Conservation (phyloP, 2,888 invertebrate species). For the Candidula unifasciata region DNA sequence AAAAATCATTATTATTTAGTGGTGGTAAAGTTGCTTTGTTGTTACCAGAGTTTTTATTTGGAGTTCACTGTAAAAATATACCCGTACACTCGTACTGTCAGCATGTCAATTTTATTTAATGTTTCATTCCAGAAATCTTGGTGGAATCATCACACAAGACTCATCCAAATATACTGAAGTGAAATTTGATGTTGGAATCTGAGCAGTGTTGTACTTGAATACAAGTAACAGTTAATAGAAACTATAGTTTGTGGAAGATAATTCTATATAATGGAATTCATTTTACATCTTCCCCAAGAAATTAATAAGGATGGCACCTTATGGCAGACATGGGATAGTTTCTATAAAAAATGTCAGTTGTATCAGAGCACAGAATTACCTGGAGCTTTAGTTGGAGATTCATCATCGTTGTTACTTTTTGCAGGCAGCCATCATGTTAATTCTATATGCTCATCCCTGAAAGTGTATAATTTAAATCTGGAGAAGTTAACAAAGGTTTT, state of each 20-base stretch:
- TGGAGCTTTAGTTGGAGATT: background rate
- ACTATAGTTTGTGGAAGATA: conserved; percentile 21
- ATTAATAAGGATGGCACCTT: conserved; percentile 26
- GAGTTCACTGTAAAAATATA: too few species aligned
- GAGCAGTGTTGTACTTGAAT: background rate
- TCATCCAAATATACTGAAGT: background rate
- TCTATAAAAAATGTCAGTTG: conserved; percentile 10
- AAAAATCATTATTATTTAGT: too few species aligned
- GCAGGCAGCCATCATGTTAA: conserved; percentile 30
- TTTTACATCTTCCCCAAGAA: conserved; percentile 8
- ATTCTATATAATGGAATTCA: conserved; percentile 35
- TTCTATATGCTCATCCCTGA: conserved; percentile 19
- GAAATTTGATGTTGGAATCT: conserved; percentile 23
- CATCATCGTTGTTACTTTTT: conserved; percentile 39
- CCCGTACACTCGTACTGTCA: background rate
- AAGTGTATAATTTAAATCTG: conserved; percentile 21
- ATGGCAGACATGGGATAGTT: conserved; percentile 32
- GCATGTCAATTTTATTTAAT: background rate
- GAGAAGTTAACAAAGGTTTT: conserved; percentile 26
- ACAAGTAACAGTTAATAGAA: conserved; percentile 3
- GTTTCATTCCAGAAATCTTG: background rate
- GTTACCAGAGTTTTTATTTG: too few species aligned
- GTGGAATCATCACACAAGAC: background rate
- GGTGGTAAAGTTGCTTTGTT: too few species aligned
- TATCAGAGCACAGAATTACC: conserved; percentile 20